Evolutionary conservation across 2,113 vertebrate species (phyloP).

Genomic region (Aspiorhynchus laticeps): DNA sequence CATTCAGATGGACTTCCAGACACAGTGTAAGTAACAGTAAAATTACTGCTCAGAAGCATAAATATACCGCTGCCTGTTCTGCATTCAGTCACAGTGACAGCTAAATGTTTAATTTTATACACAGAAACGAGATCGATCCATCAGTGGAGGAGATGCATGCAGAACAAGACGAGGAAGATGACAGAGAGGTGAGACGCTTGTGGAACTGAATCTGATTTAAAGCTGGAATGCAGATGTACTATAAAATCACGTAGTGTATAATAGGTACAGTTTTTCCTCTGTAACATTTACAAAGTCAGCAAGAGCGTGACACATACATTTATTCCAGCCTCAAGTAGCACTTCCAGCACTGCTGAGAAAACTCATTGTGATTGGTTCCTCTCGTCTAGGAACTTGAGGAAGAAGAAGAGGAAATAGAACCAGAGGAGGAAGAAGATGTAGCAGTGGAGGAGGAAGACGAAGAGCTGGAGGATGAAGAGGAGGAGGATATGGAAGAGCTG

Average conservation of each 20-base stretch:
- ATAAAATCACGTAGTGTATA: no score
- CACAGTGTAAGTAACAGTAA: constrained; percentile 78
- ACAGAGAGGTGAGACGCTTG: constrained; percentile 69
- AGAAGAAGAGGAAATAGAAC: constrained; percentile 52
- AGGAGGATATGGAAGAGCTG: constrained; percentile 70
- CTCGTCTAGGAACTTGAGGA: constrained; percentile 46
- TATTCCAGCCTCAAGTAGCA: neutral
- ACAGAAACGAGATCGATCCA: constrained; percentile 68
- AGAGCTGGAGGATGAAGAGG: constrained; percentile 54
- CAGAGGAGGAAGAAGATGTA: constrained; percentile 59
- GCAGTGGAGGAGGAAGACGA: constrained; percentile 60
- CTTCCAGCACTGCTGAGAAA: neutral
- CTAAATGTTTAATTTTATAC: constrained; percentile 22
- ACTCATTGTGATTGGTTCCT: neutral
- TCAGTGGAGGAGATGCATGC: constrained; percentile 65
- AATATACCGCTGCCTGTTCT: neutral
- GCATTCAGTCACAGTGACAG: neutral
- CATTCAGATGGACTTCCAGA: constrained; percentile 78
- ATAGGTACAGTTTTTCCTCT: neutral
- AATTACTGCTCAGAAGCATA: neutral
- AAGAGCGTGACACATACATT: no score
- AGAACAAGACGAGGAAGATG: constrained; percentile 72
- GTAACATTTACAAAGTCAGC: neutral
- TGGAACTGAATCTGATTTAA: neutral
- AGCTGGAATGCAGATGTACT: neutral